phyloP scores from a whole-genome alignment of 1,140 invertebrate species.

The Drosophila subpulchrella region DNA sequence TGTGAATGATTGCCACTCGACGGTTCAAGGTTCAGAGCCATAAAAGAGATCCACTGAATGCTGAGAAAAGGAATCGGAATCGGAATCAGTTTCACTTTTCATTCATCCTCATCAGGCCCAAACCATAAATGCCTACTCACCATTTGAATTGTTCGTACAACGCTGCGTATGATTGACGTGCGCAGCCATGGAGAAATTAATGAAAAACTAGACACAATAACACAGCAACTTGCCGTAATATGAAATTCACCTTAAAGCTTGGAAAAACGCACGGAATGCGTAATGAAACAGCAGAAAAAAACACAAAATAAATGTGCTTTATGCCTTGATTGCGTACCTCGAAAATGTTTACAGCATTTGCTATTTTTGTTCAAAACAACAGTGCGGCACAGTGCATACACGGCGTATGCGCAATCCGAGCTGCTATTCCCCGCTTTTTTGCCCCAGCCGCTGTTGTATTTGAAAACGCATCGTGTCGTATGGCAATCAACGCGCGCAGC shows the following conservation, averaged over 20 bases:
- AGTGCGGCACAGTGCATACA: slow-evolving; percentile 24
- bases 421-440: slow-evolving; percentile 18
- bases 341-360: slow-evolving; percentile 67
- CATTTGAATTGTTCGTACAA: slow-evolving; percentile 42
- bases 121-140: slow-evolving; percentile 50
- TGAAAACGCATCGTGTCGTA: slow-evolving; percentile 79
- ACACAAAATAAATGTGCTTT: slow-evolving; percentile 57
- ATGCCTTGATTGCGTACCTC: slow-evolving; percentile 40
- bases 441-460: slow-evolving; percentile 45
- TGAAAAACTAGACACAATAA: slow-evolving; percentile 29
- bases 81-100: slow-evolving; percentile 37
- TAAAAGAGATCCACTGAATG: slow-evolving; percentile 30
- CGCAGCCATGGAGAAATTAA: slow-evolving; percentile 48
- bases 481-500: slow-evolving; percentile 77
- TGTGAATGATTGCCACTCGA: slow-evolving; percentile 51
- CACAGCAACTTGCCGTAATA: slow-evolving; percentile 43
- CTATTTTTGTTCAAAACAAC: slow-evolving; percentile 62
- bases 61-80: slow-evolving; percentile 2
- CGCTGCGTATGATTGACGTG: slow-evolving; percentile 70
- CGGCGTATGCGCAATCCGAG: slow-evolving; percentile 59
- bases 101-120: slow-evolving; percentile 16
- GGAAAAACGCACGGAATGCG: slow-evolving; percentile 66
- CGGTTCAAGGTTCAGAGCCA: slow-evolving; percentile 62
- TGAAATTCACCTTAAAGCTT: slow-evolving; percentile 64
- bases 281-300: slow-evolving; percentile 57